phyloP scores from a whole-genome alignment of 2,113 vertebrate species.

The Electrona antarctica region DNA sequence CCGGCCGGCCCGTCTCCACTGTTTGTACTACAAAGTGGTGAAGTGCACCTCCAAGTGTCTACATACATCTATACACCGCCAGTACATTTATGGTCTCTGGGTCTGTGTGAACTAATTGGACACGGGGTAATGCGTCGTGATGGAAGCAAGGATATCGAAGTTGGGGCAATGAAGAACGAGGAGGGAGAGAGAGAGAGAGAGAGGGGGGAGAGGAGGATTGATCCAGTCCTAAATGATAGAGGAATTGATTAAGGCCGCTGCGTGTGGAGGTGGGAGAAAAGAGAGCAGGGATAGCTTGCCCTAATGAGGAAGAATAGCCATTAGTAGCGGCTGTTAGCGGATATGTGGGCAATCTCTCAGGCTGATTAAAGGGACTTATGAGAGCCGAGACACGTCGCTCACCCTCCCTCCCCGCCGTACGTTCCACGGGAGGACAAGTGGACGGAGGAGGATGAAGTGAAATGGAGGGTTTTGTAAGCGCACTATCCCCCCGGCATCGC shows the following conservation, averaged over 20 bases:
- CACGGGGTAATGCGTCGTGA: background rate
- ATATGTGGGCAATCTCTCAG: background rate
- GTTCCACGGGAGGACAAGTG: background rate
- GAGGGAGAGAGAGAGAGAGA: conserved; percentile 14
- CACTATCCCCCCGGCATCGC: too few species aligned
- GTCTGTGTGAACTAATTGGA: conserved; percentile 2
- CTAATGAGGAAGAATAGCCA: conserved; percentile 34
- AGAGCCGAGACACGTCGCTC: background rate
- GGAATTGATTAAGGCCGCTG: background rate
- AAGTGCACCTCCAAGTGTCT: background rate
- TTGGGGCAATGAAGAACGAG: background rate
- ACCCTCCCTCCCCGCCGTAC: background rate
- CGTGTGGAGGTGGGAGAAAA: conserved; percentile 12
- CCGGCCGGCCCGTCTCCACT: too few species aligned
- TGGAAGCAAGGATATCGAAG: background rate
- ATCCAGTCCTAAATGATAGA: background rate
- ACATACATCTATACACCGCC: background rate
- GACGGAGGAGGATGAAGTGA: background rate
- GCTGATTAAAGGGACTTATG: background rate
- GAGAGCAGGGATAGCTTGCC: background rate
- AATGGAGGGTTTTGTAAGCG: too few species aligned
- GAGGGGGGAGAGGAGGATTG: background rate
- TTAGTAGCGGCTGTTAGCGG: conserved; percentile 6
- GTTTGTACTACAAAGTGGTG: too few species aligned
- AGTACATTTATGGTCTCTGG: background rate